Conservation (phyloP, 2,888 invertebrate species). For the Eilema depressum region DNA sequence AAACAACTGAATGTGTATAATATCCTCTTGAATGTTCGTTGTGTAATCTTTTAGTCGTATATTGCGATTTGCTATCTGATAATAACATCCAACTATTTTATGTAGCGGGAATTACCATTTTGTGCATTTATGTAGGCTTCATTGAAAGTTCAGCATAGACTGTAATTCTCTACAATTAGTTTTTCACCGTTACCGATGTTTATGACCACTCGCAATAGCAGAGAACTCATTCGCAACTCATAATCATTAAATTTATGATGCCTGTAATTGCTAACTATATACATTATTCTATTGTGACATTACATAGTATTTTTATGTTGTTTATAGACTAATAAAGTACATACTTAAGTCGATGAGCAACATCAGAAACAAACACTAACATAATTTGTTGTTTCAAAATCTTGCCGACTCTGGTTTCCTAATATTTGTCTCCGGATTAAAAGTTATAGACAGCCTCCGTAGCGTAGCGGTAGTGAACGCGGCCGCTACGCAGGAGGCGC, state of each 20-base stretch:
- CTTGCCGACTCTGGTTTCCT: too few relatives aligned
- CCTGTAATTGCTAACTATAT: neutral
- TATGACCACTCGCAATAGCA: neutral
- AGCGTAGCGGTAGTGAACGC: too few relatives aligned
- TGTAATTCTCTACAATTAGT: neutral
- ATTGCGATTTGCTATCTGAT: neutral
- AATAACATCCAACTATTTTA: neutral
- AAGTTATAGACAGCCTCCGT: too few relatives aligned
- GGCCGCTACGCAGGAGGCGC: too few relatives aligned
- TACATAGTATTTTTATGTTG: too few relatives aligned
- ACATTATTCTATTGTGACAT: neutral
- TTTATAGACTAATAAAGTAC: too few relatives aligned
- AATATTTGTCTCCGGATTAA: too few relatives aligned
- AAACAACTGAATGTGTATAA: constrained; percentile 41
- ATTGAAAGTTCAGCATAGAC: neutral
- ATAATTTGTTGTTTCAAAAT: too few relatives aligned
- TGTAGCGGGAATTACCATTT: neutral
- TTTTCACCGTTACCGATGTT: neutral
- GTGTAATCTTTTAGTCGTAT: constrained; percentile 17
- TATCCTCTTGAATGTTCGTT: constrained; percentile 20
- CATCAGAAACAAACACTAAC: too few relatives aligned
- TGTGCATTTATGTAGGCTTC: neutral
- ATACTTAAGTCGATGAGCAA: too few relatives aligned
- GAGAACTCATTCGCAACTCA: neutral
- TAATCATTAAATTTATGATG: neutral